Conservation (phyloP, 2,888 invertebrate genomes). For the Horisme vitalbata region DNA sequence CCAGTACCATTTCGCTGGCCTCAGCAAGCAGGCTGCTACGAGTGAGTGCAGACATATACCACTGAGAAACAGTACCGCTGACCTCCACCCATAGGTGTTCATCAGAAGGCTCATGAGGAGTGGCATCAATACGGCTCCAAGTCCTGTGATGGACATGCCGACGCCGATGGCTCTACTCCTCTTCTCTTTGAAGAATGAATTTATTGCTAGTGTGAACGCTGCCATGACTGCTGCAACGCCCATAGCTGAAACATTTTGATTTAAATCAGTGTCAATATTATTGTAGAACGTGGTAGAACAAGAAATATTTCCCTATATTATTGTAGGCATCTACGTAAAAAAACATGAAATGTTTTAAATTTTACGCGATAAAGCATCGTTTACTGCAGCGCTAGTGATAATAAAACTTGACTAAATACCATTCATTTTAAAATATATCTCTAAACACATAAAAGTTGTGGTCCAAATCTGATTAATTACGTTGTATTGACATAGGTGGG, state of each 20-base stretch:
- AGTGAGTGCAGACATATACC: slow-evolving; percentile 85
- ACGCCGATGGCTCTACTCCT: slow-evolving; percentile 85
- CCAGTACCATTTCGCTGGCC: slow-evolving; percentile 87
- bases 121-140: slow-evolving; percentile 87
- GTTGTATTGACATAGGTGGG: too few relatives aligned
- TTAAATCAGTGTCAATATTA: too few relatives aligned
- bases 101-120: slow-evolving; percentile 82
- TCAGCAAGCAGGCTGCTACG: slow-evolving; percentile 83
- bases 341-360: too few relatives aligned
- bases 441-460: too few relatives aligned
- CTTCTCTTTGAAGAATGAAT: slow-evolving; percentile 85
- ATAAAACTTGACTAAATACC: too few relatives aligned
- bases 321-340: too few relatives aligned
- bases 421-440: too few relatives aligned
- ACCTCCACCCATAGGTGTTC: slow-evolving; percentile 81
- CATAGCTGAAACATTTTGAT: slow-evolving; percentile 75
- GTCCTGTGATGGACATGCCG: slow-evolving; percentile 85
- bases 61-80: slow-evolving; percentile 84
- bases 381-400: too few relatives aligned
- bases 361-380: too few relatives aligned
- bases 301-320: too few relatives aligned
- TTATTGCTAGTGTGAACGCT: slow-evolving; percentile 84
- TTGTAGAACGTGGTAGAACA: too few relatives aligned
- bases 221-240: slow-evolving; percentile 84
- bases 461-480: too few relatives aligned